Conservation (phyloP, 2,113 vertebrate genomes). For the Oceanites oceanicus region DNA sequence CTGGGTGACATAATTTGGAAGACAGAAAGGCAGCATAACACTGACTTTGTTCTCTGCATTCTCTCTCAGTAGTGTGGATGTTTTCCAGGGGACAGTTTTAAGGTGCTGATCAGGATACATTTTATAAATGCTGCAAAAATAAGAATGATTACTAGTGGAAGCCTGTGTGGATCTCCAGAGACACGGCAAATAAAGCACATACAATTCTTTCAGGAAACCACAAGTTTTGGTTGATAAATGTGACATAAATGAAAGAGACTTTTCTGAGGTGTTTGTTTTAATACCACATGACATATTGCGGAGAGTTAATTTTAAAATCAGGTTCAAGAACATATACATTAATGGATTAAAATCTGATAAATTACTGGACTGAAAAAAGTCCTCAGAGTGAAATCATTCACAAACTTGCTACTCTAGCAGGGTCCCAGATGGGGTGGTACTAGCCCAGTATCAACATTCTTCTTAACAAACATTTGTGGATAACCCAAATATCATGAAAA, state of each 20-base stretch:
- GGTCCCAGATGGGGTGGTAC: neutral
- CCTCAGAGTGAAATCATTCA: neutral
- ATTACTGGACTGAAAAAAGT: neutral
- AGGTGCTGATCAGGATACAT: neutral
- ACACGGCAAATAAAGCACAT: neutral
- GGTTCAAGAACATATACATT: neutral
- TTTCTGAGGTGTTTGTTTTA: neutral
- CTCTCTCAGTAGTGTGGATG: neutral
- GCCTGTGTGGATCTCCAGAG: neutral
- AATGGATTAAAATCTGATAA: constrained; percentile 25
- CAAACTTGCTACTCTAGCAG: neutral
- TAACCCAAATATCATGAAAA: neutral
- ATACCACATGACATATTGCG: neutral
- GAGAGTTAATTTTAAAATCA: constrained; percentile 13
- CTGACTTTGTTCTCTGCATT: neutral
- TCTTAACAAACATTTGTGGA: neutral
- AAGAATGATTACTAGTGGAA: neutral
- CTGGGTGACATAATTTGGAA: neutral
- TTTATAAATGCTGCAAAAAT: neutral
- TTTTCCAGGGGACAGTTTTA: constrained; percentile 4
- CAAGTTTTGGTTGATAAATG: neutral
- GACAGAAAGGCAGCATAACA: neutral
- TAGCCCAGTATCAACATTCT: neutral
- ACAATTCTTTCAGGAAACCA: neutral
- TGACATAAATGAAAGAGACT: neutral